phyloP scores from a whole-genome alignment of 2,113 vertebrate species.

The Paradisaea rubra region DNA sequence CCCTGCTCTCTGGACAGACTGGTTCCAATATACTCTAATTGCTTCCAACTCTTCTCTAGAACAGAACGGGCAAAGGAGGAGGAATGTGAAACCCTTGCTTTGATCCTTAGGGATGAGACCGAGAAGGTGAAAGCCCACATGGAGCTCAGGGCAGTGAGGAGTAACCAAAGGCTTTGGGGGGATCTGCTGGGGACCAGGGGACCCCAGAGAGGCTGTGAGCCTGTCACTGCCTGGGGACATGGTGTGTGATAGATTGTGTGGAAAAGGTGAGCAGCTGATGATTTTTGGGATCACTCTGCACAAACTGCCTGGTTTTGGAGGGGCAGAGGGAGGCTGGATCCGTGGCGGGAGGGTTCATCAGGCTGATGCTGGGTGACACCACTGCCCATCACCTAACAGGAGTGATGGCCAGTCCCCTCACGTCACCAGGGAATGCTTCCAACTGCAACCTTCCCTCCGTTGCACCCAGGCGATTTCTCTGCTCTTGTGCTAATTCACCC shows the following conservation, averaged over 20 bases:
- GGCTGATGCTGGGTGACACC: background rate
- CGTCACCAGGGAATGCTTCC: background rate
- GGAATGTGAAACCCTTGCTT: background rate
- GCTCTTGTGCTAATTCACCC: background rate
- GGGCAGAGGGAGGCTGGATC: background rate
- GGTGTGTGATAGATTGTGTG: rapidly evolving
- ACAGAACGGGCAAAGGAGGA: rapidly evolving
- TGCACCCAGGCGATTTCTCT: background rate
- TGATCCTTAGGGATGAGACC: background rate
- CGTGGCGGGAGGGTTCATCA: rapidly evolving
- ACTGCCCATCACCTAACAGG: background rate
- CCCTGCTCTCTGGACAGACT: background rate
- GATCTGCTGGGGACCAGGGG: background rate
- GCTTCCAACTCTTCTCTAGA: background rate
- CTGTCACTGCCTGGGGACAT: background rate
- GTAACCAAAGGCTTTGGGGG: background rate
- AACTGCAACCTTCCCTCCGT: background rate
- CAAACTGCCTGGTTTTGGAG: background rate
- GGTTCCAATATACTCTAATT: background rate
- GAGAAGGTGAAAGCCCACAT: background rate
- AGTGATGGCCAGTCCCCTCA: background rate
- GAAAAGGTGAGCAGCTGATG: background rate
- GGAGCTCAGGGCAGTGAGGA: background rate
- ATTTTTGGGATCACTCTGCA: background rate
- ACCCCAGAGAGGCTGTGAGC: background rate